Evolutionary conservation across 2,797 vertebrate genomes (phyloP), one percentile per base, ranked within the genome.

Genomic region (Propithecus perrieri): DNA sequence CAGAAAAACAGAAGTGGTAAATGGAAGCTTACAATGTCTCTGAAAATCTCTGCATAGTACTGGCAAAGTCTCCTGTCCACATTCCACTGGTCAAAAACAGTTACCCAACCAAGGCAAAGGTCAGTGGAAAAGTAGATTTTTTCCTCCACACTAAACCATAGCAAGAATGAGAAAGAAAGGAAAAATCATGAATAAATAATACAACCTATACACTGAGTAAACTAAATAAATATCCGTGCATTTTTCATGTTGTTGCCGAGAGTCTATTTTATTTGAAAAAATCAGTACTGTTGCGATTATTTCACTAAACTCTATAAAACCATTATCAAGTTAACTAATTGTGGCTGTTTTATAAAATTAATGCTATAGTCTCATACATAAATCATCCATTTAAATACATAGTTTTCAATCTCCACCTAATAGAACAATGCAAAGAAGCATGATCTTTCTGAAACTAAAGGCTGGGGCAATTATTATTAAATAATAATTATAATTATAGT

Each of bases 211-310:
- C 14, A 48, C 18, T 61, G 38, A 92, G 38, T 85, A 87, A 65
- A 78, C 22, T 26, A 75, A 41, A 80, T 76, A 80, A 83, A 87
- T 48, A 61, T 2, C 24, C 18, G 89, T 87, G 35, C 4, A 83
- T 94, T 50, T 92, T 93, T 94, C 30, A 76, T 81, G 28, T 14
- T 3, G 6, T 89, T 74, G 0, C 3, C 15, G 92, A 85, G 75
- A 61, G 17, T 38, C 13, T 74, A 53, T 14, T 89, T 69, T 83
- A 65, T 69, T 93, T 89, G 75, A 93, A 91, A 91, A 97, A 92
- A 55, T 71, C 28, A 85, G 15, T 35, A 76, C 13, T 30, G 53
- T 2, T 72, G 38, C 3, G 79, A 48, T 41, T 79, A 89, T 84
- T 65, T 91, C 50, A 90, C 41, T 59, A 89, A 92, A 46, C 7